Evolutionary conservation across 2,113 vertebrate genomes (phyloP), one percentile per base, ranked within the genome.

Genomic region (Clinocottus analis): DNA sequence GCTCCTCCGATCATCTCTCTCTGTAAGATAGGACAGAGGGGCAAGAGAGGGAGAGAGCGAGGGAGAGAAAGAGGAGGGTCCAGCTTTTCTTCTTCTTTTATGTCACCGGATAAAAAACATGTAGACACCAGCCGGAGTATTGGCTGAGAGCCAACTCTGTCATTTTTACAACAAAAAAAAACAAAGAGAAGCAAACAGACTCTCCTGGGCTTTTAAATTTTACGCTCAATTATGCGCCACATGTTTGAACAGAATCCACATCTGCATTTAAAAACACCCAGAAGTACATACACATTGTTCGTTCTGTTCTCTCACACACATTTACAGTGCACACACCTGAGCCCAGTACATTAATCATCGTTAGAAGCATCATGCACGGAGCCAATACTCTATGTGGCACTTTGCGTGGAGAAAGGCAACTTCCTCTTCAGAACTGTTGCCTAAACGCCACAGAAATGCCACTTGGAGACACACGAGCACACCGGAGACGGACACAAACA

Each of bases 1-100:
- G 77, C 89, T 92, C 78, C 92, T 93, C 91, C 88, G 72, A 91
- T 94, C 94, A 95, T 95, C 90, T 91, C 91, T 89, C 90, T 91
- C 90, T 92, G 84, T 72, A 85, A 87, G 84, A 89, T 16, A 77
- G 85, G 68, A 88, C 73, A 85, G 81, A 82, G 84, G 75, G 71
- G 77, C 79, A 80, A 80, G 33, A 59, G 69, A 67, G 71, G 80
- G n/a, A 31, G 47, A 25, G 66, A 67, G 64, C 14, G 58, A 10
- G 39, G 12, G 39, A 43, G 41, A 43, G 41, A 12, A 14, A 43
- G 63, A 75, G 88, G 89, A 76, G 82, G 87, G 79, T 84, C 83
- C 82, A 66, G 80, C 72, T 85, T 85, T 86, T 77, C 65, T 51
- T 43, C 12, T 84, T 77, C 71, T 80, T 86, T 80, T 80, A 85